Evolutionary conservation across 2,113 vertebrate species (phyloP), one percentile per base, ranked within the genome.

Genomic region (Lonchura striata): DNA sequence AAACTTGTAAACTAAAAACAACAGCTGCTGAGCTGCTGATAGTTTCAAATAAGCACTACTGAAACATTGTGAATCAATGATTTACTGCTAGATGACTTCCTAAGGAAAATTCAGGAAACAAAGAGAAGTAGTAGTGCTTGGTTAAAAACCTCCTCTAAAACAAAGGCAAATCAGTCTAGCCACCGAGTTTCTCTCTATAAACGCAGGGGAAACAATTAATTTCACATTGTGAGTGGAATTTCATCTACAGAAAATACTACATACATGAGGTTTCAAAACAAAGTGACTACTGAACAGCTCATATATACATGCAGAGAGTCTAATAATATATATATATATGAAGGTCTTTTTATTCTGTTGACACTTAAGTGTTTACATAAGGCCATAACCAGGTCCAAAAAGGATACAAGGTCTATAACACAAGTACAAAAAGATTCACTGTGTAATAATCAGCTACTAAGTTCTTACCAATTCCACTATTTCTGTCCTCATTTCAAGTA

Each of bases 381-480:
- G n/a, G 42, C 56, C 11, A 83, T 5, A 12, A 60, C 27, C 22
- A 68, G 82, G 18, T 61, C 37, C 30, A 66, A 68, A 78, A 75
- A 71, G 10, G 76, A 69, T 15, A 72, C 4, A 60, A 88, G 15
- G 10, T 88, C 30, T 86, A 5, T 28, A 74, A 88, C 5, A 65
- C 9, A 83, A 85, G 20, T 46, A 60, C 22, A 49, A 50, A 77
- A 82, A 65, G 15, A 60, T 37, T 47, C 71, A 23, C 41, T 49
- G 33, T 60, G 20, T 37, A 49, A 61, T 19, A 41, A 90, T 47
- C 37, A 81, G 53, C 39, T 78, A 44, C 7, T 39, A 63, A 77
- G 9, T 91, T 93, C 98, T 97, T 98, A 99, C 99, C 99, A 99
- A 96, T 95, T 99, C 99, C 95, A 99, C 98, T 65, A 99, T 98